phyloP scores from a whole-genome alignment of 2,113 vertebrate genomes.

The Casuarius casuarius region DNA sequence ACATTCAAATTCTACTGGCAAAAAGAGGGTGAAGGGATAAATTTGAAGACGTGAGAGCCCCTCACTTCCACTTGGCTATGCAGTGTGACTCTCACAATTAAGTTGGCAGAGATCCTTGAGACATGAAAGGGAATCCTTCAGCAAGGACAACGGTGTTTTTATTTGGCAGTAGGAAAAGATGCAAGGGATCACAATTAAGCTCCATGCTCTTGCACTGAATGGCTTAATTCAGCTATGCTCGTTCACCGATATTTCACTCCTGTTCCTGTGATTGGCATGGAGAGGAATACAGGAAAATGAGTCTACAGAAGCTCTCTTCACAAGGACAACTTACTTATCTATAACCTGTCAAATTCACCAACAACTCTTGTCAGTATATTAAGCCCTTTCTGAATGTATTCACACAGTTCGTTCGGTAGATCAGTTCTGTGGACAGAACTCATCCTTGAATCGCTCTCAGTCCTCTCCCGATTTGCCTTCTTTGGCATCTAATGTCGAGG shows the following conservation, averaged over 20 bases:
- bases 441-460: constrained; percentile 25
- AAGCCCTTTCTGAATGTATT: constrained; percentile 43
- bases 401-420: background rate
- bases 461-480: background rate
- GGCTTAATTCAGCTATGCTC: constrained; percentile 74
- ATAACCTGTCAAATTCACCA: constrained; percentile 70
- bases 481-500: constrained; percentile 43
- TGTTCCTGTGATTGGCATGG: constrained; percentile 67
- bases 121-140: constrained; percentile 79
- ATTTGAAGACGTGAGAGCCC: constrained; percentile 55
- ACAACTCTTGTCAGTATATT: constrained; percentile 65
- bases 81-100: constrained; percentile 76
- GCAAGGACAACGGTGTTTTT: constrained; percentile 77
- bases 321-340: constrained; percentile 71
- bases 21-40: constrained; percentile 4
- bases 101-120: constrained; percentile 76
- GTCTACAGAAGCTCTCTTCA: constrained; percentile 43
- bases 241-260: constrained; percentile 63
- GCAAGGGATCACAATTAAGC: constrained; percentile 73
- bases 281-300: constrained; percentile 66
- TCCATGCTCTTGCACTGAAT: constrained; percentile 74
- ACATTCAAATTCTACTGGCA: constrained; percentile 54
- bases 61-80: constrained; percentile 61
- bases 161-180: constrained; percentile 76
- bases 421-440: background rate